These are phyloP conservation scores for Caerostris darwini DNA, from an alignment of 1,140 invertebrate genomes.

Conservation along the genomic window DNA sequence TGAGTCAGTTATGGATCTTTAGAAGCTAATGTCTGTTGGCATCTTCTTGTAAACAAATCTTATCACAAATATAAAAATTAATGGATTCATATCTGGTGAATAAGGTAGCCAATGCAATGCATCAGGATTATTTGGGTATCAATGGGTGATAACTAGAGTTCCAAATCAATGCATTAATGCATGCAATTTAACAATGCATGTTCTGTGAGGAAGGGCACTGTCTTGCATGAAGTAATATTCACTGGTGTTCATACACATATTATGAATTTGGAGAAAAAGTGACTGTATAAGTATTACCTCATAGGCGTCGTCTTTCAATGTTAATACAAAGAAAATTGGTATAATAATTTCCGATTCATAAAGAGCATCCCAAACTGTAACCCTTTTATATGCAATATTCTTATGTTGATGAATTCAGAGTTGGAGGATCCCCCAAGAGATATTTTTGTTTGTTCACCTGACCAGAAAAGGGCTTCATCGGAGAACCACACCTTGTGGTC, in stretches of 20 bases:
- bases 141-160: too few species aligned
- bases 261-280: too few species aligned
- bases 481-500: background rate
- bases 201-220: too few species aligned
- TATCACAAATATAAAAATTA: too few species aligned
- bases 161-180: too few species aligned
- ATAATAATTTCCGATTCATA: background rate
- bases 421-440: background rate
- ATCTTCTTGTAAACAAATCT: too few species aligned
- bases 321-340: background rate
- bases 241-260: background rate
- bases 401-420: conserved; percentile 7
- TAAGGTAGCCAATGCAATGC: too few species aligned
- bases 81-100: too few species aligned
- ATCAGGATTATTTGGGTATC: too few species aligned
- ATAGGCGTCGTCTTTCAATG: background rate
- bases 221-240: background rate
- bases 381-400: background rate
- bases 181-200: too few species aligned
- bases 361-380: background rate
- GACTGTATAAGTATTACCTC: background rate
- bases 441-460: conserved; percentile 10
- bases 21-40: too few species aligned
- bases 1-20: too few species aligned
- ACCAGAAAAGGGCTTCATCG: background rate